Base-by-base conservation (phyloP, 2,113 vertebrate genomes). In the Onychostruthus taczanowskii region DNA sequence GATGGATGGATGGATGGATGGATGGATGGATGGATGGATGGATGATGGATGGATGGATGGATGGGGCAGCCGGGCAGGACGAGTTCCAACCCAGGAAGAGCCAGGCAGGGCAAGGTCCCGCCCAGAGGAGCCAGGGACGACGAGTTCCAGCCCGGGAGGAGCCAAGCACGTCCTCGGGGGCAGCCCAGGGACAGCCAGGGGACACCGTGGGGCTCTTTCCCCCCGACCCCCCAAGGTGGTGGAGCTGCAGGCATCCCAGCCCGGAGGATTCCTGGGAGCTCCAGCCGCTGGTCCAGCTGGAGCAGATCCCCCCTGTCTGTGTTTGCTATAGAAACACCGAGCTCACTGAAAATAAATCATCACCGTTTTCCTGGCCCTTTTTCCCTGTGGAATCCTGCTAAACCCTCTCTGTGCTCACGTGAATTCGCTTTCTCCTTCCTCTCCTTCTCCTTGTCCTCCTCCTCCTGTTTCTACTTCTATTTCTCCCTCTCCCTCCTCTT, bases 151-250 rank as follows among this genome's bases (percentile, higher is more conserved):
- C 27, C 27, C 52, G 7, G 27, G 37, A 91, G 31, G 19, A 86
- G 82, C 86, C 2, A 6, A n/a, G 55, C 37, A 63, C 16, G 0
- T 7, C 43, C 64, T 46, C 10, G 2, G 49, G 27, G 61, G 39
- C 26, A 61, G 24, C 35, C 16, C 10, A 27, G 37, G 61, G 61
- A 37, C 80, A 64, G 44, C 33, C 23, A 9, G 30, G 43, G 37
- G 73, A 67, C 53, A 23, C 9, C 4, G 27, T 0, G 2, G 28
- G 46, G 52, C 16, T 35, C 46, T 43, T 13, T 16, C 61, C 27
- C 27, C 59, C 12, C 2, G 7, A 17, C 9, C 9, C 10, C 18
- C 10, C 31, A 0, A 1, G 18, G 9, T 5, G 56, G 31, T 1
- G 21, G 44, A 84, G 19, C 26, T 33, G 37, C 69, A 3, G 63